These are phyloP conservation scores for Andrena hattorfiana DNA, from an alignment of 2,888 invertebrate genomes.

Conservation along the genomic window DNA sequence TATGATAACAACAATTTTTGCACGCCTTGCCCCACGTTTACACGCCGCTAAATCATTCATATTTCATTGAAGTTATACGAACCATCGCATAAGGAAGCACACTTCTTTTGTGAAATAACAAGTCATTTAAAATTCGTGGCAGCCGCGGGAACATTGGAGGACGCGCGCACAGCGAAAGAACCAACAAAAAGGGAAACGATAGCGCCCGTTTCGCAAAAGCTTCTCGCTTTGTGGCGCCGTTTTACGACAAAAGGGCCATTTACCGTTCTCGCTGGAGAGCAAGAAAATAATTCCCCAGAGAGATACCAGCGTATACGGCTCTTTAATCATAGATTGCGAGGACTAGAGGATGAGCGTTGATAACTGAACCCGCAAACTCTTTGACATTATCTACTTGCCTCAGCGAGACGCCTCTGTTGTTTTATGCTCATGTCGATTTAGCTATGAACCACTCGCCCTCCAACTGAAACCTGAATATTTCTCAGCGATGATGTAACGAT, in stretches of 20 bases:
- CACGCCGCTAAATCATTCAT: too few relatives aligned
- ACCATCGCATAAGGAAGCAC: background rate
- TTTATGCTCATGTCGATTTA: slow-evolving; percentile 56
- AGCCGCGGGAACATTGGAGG: slow-evolving; percentile 21
- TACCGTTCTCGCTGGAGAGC: slow-evolving; percentile 36
- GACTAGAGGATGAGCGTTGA: slow-evolving; percentile 65
- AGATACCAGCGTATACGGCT: slow-evolving; percentile 21
- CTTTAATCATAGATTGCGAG: slow-evolving; percentile 67
- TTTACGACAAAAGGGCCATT: slow-evolving; percentile 64
- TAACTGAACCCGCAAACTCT: slow-evolving; percentile 53
- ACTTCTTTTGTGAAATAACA: slow-evolving; percentile 25
- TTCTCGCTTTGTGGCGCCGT: slow-evolving; percentile 46
- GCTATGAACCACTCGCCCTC: background rate
- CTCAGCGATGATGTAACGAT: background rate
- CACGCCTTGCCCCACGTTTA: too few relatives aligned
- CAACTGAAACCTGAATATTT: background rate
- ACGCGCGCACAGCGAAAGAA: slow-evolving; percentile 17
- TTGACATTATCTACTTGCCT: slow-evolving; percentile 71
- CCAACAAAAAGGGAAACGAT: slow-evolving; percentile 37
- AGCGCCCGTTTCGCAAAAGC: slow-evolving; percentile 24
- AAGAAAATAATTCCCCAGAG: slow-evolving; percentile 56
- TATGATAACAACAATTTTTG: too few relatives aligned
- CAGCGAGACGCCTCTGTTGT: slow-evolving; percentile 50
- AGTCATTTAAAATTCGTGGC: slow-evolving; percentile 45
- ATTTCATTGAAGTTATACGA: background rate